Base-by-base conservation (phyloP, 35 echinoderm and acorn worm genomes). In the Ophiothrix spiculata region DNA sequence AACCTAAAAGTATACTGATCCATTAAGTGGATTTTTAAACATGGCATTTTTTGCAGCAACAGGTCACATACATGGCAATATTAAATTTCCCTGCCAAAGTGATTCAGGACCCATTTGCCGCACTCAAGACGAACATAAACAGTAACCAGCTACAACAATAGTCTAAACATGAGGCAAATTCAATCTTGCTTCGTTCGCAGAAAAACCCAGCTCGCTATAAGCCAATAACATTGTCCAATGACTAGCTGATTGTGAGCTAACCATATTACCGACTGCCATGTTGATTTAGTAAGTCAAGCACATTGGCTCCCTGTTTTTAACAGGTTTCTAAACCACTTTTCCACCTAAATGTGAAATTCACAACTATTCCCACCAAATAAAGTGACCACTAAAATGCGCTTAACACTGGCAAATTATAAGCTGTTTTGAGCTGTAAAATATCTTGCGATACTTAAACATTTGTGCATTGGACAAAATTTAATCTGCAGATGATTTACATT, bases 221-320 rank as follows among this genome's bases (percentile, higher is more conserved):
- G 60, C 60, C 60, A 69, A 69, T 69, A 69, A 69, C 60, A n/a
- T 6, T n/a, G 60, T 4, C 10, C 60, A 69, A 69, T 69, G 60
- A 69, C 60, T 10, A 28, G 60, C 17, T 69, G 60, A 69, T 69
- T 69, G 60, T 28, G 60, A 25, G 29, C 60, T 69, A 69, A 25
- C 60, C 60, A 69, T 69, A 69, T 69, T 69, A 69, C 16, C 60
- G 16, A n/a, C 60, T 28, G 29, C 60, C 23, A 28, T 69, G 60
- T 69, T 69, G 60, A 69, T 69, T 69, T 69, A 69, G 60, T 69
- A 69, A 69, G 60, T 69, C 60, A 69, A 69, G 60, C 60, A 69
- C 16, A 69, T 69, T 69, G 60, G 60, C 60, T 69, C 60, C 42
- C 42, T 19, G 25, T n/a, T n/a, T n/a, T n/a, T n/a, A n/a, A n/a